Conservation (phyloP, 2,113 vertebrate genomes). For the Mastomys natalensis region DNA sequence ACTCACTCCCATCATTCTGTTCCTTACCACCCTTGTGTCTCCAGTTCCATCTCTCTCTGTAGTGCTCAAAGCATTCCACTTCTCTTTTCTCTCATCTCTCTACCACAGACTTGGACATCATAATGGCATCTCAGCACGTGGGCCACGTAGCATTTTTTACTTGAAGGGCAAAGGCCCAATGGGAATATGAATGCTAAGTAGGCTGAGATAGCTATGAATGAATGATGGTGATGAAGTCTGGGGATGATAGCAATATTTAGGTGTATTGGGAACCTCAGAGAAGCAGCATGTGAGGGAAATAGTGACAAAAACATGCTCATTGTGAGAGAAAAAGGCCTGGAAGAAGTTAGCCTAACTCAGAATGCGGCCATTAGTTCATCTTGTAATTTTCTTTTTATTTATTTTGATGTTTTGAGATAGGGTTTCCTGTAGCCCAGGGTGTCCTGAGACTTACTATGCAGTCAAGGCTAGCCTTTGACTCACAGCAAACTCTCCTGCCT, state of each 20-base stretch:
- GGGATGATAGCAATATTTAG: background rate
- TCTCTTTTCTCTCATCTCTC: background rate
- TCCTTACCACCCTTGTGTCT: background rate
- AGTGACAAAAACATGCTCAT: background rate
- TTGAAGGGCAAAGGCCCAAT: background rate
- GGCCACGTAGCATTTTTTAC: background rate
- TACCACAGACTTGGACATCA: background rate
- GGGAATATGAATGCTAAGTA: conserved; percentile 3
- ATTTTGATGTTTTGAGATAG: background rate
- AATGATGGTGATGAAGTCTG: background rate
- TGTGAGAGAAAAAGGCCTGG: background rate
- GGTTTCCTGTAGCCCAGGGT: background rate
- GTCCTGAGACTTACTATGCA: background rate
- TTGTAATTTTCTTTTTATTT: conserved; percentile 33
- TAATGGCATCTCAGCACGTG: background rate
- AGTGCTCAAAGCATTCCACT: background rate
- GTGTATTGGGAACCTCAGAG: background rate
- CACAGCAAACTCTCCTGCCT: background rate
- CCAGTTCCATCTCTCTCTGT: background rate
- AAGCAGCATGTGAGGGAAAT: background rate
- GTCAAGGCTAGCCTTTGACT: background rate
- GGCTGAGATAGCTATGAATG: background rate
- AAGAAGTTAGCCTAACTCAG: background rate
- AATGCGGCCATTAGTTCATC: background rate
- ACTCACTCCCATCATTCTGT: background rate